Evolutionary conservation across 2,797 vertebrate genomes (phyloP), one percentile per base, ranked within the genome.

Genomic region (Pyrocephalus nanus): DNA sequence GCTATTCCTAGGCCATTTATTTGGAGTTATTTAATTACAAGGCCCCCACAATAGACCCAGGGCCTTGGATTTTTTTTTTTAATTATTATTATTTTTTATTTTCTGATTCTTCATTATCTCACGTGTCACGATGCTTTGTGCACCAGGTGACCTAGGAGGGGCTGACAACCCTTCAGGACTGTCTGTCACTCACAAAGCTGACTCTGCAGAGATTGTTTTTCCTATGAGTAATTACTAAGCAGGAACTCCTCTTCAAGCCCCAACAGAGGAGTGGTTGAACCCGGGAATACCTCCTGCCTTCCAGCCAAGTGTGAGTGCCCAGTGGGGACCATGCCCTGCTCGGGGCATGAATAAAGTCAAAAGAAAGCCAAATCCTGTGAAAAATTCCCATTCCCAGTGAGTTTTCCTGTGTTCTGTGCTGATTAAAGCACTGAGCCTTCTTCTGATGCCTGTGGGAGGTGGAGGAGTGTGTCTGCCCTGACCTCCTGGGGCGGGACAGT

Each of bases 11-110:
- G 86, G 90, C 20, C 0, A 1, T 73, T 83, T 5, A 51, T 92
- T 95, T 91, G 82, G 87, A 69, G 45, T 54, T 91, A 83, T 72
- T 96, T 97, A 96, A 97, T 98, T 96, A 97, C 69, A 96, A 97
- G 91, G 80, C 81, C 76, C 76, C 40, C 78, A 88, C 61, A 96
- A 78, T 34, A 69, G 8, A 93, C 15, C 65, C 26, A 84, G 67
- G 45, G 57, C 73, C 70, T 55, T 30, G 43, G 86, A 96, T 77
- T 12, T 5, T 16, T 50, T 53, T 47, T 32, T 36, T 43, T 3
- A 14, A 62, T 55, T 20, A 13, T 17, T 51, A 18, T 38, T 61
- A 27, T 40, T 40, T 30, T 34, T 20, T 23, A 43, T 58, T 90
- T 71, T 70, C 23, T 1, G 61, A 18, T 60, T 48, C 51, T 64